Evolutionary conservation across 2,797 vertebrate genomes (phyloP).

Genomic region (Coilia nasus): DNA sequence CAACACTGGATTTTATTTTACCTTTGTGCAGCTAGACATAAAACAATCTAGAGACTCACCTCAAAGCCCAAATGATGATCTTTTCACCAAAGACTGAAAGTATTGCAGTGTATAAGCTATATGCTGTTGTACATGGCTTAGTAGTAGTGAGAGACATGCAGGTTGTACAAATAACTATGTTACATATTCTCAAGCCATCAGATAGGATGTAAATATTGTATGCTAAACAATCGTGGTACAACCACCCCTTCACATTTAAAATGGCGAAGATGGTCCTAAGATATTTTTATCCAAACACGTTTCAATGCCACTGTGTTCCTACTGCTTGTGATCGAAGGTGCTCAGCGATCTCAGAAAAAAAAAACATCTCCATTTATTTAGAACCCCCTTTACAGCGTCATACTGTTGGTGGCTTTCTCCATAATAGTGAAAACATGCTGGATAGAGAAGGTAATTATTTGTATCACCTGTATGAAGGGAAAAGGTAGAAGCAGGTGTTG

Average conservation of each 20-base stretch:
- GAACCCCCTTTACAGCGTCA: background rate
- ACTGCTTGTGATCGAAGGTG: background rate
- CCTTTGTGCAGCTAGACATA: conserved; percentile 53
- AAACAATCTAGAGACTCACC: conserved; percentile 41
- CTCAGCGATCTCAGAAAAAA: background rate
- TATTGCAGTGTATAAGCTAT: conserved; percentile 27
- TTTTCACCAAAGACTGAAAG: conserved; percentile 29
- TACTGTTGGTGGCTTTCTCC: background rate
- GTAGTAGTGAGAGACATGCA: conserved; percentile 6
- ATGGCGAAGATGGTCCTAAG: background rate
- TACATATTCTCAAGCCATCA: conserved; percentile 37
- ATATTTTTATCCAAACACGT: background rate
- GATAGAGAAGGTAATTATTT: no score
- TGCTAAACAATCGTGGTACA: conserved; percentile 51
- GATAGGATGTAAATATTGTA: conserved; percentile 53
- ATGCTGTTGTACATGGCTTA: conserved; percentile 42
- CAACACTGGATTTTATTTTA: conserved; percentile 34
- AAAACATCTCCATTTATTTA: background rate
- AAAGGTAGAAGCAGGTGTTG: no score
- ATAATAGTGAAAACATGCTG: background rate
- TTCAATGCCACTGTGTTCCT: background rate
- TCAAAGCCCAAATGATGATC: conserved; percentile 41
- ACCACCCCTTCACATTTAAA: conserved; percentile 5
- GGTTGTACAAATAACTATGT: conserved; percentile 49
- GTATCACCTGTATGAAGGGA: no score